phyloP scores from a whole-genome alignment of 2,888 invertebrate genomes.

The Trichogramma dendrolimi region DNA sequence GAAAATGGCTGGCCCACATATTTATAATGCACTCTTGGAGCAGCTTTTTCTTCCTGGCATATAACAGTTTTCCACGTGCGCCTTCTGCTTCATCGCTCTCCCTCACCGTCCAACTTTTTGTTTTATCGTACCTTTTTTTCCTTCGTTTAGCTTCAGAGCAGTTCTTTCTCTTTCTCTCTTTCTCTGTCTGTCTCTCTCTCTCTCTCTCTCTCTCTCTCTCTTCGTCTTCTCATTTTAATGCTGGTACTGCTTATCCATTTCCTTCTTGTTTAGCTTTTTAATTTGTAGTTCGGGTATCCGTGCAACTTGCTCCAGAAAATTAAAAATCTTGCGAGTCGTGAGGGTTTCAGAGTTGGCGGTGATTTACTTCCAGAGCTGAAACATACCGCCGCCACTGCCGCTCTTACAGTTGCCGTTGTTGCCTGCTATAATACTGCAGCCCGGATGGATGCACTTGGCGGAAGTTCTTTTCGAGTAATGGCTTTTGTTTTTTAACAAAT shows the following conservation, averaged over 20 bases:
- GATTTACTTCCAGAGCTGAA: neutral
- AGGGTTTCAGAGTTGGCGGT: conserved; percentile 3
- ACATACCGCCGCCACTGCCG: neutral
- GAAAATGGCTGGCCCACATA: conserved; percentile 37
- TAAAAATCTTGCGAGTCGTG: conserved; percentile 10
- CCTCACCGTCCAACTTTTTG: neutral
- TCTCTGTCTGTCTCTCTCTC: conserved; percentile 6
- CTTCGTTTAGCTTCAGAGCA: neutral
- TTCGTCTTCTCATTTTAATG: neutral
- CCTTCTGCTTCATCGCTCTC: conserved; percentile 15
- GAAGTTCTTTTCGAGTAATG: too few relatives aligned
- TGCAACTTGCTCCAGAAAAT: conserved; percentile 1
- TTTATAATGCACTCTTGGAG: conserved; percentile 17
- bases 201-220: conserved; percentile 3
- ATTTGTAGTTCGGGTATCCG: conserved; percentile 1
- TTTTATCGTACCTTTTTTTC: neutral
- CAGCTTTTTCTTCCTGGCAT: too few relatives aligned
- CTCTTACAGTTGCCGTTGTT: too few relatives aligned
- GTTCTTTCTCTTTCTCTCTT: conserved; percentile 6
- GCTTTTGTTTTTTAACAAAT: too few relatives aligned
- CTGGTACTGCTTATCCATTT: neutral
- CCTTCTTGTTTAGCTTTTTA: conserved; percentile 16
- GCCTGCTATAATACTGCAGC: too few relatives aligned
- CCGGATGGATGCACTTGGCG: too few relatives aligned
- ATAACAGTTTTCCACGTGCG: neutral